Base-by-base conservation (phyloP, 2,113 vertebrate species). In the Daboia siamensis region DNA sequence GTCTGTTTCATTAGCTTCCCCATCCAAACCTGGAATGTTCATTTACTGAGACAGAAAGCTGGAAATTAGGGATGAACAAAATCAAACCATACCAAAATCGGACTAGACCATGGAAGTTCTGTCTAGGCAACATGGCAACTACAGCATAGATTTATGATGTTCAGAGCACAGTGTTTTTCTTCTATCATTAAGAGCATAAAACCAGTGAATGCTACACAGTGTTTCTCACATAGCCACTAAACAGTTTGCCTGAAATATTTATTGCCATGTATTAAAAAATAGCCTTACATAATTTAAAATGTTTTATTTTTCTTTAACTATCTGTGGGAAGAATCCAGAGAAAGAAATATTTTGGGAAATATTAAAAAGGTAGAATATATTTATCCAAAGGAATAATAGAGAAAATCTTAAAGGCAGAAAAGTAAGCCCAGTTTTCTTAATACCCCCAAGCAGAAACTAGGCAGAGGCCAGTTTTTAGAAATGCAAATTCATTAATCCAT, bases 231-330 rank as follows among this genome's bases (percentile, higher is more conserved):
- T 46, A 93, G 69, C 90, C 80, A 93, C 23, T 87, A 39, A 61
- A 93, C 93, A 85, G 80, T 87, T 9, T 94, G 24, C 46, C 89
- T 93, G 46, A 46, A 90, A 96, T 91, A 93, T 89, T 93, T 92
- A 95, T 59, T 39, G 86, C 26, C 48, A 23, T 51, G 17, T 55
- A 51, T 91, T 48, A 90, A 91, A 94, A 0, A 91, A 93, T 80
- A 54, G 48, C 48, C 91, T 88, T 86, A 85, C 85, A 87, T 87
- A 59, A 23, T n/a, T 61, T 4, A 5, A 24, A 44, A 12, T 55
- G 20, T 90, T 57, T 33, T 4, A 90, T 6, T 61, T 54, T 92
- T 86, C 69, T 80, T 74, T 52, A 61, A 95, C 55, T 74, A 46
- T 51, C 48, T 51, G 48, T 51, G 48, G 48, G 48, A 51, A 51